These are phyloP conservation scores for Perca schrenkii DNA, from an alignment of 2,113 vertebrate species.

Conservation along the genomic window DNA sequence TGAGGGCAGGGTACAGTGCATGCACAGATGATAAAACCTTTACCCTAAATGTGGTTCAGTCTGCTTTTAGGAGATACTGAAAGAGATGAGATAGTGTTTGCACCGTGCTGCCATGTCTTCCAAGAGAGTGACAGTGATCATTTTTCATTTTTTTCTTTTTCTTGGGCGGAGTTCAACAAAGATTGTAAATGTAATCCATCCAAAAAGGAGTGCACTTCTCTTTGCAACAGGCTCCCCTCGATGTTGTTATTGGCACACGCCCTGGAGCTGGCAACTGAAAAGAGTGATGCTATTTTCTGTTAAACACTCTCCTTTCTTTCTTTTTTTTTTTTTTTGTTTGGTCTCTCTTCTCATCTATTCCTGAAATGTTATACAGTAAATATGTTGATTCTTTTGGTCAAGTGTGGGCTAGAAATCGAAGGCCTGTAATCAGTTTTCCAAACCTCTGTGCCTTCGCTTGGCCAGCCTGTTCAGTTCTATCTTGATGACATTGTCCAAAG, in stretches of 20 bases:
- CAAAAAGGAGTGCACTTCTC: conserved; percentile 67
- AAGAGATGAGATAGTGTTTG: conserved; percentile 52
- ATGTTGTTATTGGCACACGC: conserved; percentile 78
- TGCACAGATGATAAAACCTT: conserved; percentile 47
- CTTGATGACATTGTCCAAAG: conserved; percentile 73
- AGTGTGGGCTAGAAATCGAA: conserved; percentile 72
- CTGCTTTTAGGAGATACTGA: conserved; percentile 54
- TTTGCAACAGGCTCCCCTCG: conserved; percentile 67
- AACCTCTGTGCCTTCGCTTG: conserved; percentile 67
- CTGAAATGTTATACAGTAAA: conserved; percentile 76
- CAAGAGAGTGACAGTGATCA: conserved; percentile 51
- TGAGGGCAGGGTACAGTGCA: conserved; percentile 30
- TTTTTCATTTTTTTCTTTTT: conserved; percentile 29
- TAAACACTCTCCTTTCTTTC: conserved; percentile 30
- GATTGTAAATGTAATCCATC: conserved; percentile 72
- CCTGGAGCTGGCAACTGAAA: conserved; percentile 65
- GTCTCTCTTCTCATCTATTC: conserved; percentile 64
- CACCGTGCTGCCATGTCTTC: conserved; percentile 25
- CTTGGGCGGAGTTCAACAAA: conserved; percentile 70
- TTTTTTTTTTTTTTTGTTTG: conserved; percentile 19
- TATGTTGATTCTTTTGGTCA: conserved; percentile 77
- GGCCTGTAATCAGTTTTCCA: conserved; percentile 81
- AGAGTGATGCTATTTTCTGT: conserved; percentile 78
- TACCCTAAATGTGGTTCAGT: conserved; percentile 37
- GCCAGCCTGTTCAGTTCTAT: conserved; percentile 73